Base-by-base conservation (phyloP, 2,888 invertebrate species). In the Rhogogaster chlorosoma region DNA sequence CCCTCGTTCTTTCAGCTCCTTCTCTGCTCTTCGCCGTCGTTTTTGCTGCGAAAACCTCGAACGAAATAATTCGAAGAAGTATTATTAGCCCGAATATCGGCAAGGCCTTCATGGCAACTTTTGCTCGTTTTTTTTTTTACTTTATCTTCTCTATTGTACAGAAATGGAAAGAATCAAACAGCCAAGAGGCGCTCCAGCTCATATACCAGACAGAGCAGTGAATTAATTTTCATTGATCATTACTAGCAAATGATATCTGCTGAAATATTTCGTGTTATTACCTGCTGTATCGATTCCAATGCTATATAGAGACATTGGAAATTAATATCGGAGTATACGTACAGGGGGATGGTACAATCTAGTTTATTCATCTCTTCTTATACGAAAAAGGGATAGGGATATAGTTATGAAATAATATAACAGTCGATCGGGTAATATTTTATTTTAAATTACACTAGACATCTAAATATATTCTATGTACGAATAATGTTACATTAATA, bases 171-270 rank as follows among this genome's bases (percentile, higher is more conserved):
- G 26, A 15, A 15, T 67, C 6, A 6, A 32, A 12, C 18, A 67
- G 29, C 53, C 53, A 29, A 32, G 15, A 15, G 18, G 15, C 2
- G 49, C 77, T 77, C 32, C 29, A 53, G 42, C 71, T 73, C 42
- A 77, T 77, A 77, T 61, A 61, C 38, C 80, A 38, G 42, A 18
- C 10, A 42, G 0, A 45, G 57, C 22, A 0, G 29, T 61, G 57
- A 18, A 57, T 80, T 10, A 80, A 80, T 80, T 80, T 80, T 80
- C 61, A 80, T 80, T 61, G 80, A 38, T 61, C 61, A 80, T 80
- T 61, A 80, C 57, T 61, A 80, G 49, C 32, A 1, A 80, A 80
- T 61, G 57, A 36, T 61, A 38, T 38, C n/a, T n/a, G 12, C 12
- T 26, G 80, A 80, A 80, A 42, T 73, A 73, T 73, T 73, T 42